Evolutionary conservation across 2,113 vertebrate genomes (phyloP), one percentile per base, ranked within the genome.

Genomic region (Ictalurus furcatus): DNA sequence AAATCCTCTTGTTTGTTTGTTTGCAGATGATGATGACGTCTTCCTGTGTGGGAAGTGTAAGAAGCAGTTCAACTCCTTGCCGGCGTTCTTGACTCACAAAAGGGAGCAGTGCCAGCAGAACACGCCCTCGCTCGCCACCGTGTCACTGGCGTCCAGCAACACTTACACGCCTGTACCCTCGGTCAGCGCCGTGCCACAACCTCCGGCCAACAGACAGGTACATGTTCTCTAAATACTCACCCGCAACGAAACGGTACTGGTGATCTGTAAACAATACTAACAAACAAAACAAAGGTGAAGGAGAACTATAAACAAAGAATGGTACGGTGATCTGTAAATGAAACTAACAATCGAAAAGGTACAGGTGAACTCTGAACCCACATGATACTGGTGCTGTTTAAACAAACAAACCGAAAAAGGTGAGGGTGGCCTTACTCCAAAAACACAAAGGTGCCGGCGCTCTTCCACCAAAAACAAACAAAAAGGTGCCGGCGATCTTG

Each of bases 1-100:
- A 2, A 65, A 25, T 65, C 61, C 2, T 25, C 6, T 61, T 21
- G 21, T 9, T 2, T 63, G 5, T 25, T 58, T 58, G 9, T 48
- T n/a, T 1, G 1, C 12, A 48, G 11, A 30, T 86, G 98, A 99
- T 0, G 98, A 99, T 78, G 98, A 99, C 0, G 97, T 99, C 56
- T 99, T 99, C 90, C 96, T 99, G 85, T 99, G 98, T 67, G 98
- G 98, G n/a, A 99, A 99, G 92, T 99, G 98, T 92, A 99, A 99
- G 94, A 99, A 99, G 94, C 98, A 99, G 93, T 99, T 99, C 93
- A 99, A 99, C 91, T 98, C 97, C 0, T 92, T 99, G 92, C 96
- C 98, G 0, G 96, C 96, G 9, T 99, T 99, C 91, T 98, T 99
- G 97, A 97, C 94, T 54, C 98, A 99, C 94, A 99, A 99, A 94